Evolutionary conservation across 1,140 invertebrate genomes (phyloP).

Genomic region (Musca domestica): DNA sequence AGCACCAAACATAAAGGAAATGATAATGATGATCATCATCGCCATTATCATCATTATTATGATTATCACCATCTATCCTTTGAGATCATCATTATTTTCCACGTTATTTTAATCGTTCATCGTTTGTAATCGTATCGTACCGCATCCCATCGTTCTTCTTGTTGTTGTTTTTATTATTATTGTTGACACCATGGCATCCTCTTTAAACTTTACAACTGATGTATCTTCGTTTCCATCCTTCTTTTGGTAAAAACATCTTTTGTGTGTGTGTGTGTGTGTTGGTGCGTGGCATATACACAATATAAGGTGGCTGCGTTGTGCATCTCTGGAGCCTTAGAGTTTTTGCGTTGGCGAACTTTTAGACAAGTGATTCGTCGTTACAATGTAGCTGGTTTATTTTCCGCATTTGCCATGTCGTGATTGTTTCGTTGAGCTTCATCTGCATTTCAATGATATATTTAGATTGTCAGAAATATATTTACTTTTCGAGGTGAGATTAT

Average conservation of each 20-base stretch:
- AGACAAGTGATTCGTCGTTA: slow-evolving; percentile 17
- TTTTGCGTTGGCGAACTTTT: slow-evolving; percentile 24
- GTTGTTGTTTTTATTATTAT: neutral
- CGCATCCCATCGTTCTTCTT: too few species aligned
- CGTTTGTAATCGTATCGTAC: slow-evolving; percentile 9
- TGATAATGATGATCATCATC: neutral
- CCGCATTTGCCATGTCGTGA: too few species aligned
- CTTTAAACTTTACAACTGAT: slow-evolving; percentile 20
- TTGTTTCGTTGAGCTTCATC: too few species aligned
- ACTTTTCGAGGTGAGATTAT: too few species aligned
- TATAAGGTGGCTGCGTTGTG: too few species aligned
- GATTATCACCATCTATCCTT: neutral
- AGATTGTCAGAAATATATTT: too few species aligned
- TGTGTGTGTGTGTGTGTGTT: too few species aligned
- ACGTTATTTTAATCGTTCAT: slow-evolving; percentile 14
- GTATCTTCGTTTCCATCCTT: neutral
- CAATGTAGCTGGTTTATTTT: neutral
- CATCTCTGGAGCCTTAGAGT: neutral
- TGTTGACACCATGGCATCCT: slow-evolving; percentile 21
- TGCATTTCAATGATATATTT: too few species aligned
- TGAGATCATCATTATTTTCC: too few species aligned
- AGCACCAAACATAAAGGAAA: too few species aligned
- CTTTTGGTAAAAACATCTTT: neutral
- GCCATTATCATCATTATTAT: neutral
- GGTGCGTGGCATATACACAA: too few species aligned